Evolutionary conservation across 2,113 vertebrate genomes (phyloP), one percentile per base, ranked within the genome.

Genomic region (Ophthalmolycus amberensis): DNA sequence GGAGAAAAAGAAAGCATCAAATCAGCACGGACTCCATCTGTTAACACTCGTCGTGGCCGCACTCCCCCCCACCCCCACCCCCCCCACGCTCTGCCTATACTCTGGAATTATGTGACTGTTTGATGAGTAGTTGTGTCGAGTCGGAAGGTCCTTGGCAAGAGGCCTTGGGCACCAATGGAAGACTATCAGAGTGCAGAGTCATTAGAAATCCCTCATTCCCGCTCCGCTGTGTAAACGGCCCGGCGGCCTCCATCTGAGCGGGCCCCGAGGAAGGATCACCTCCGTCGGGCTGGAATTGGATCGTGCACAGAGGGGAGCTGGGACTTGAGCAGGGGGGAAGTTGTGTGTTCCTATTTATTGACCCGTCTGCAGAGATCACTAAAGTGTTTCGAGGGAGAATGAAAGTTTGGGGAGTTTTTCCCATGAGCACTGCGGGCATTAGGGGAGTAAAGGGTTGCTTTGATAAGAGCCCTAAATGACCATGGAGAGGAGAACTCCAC

Each of bases 21-120:
- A 93, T 93, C 93, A 93, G 94, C 90, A 22, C 5, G 11, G 20
- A 52, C 67, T 37, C 67, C 67, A 95, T 96, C 96, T 94, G 95
- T 95, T 95, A 96, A 94, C 95, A 95, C 95, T 91, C 71, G 29
- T 10, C n/a, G 40, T 15, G 40, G 42, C 73, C 9, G 22, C 25
- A 2, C 29, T 4, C 29, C 29, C 2, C 29, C 29, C 29, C 29
- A n/a, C n/a, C 29, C 29, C 29, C 29, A 2, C 29, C 79, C 71
- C 56, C 68, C 70, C 60, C 32, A 63, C 54, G 34, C 84, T 88
- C 86, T 69, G 80, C 85, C 85, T 73, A 10, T 25, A 40, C 76
- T 71, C 60, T 6, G 70, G 89, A 90, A 80, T 89, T 89, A 92
- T 89, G 91, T 40, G 83, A 84, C 80, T 65, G 88, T 38, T 75